Evolutionary conservation across 1,140 invertebrate genomes (phyloP).

Genomic region (Leucophenga varia): DNA sequence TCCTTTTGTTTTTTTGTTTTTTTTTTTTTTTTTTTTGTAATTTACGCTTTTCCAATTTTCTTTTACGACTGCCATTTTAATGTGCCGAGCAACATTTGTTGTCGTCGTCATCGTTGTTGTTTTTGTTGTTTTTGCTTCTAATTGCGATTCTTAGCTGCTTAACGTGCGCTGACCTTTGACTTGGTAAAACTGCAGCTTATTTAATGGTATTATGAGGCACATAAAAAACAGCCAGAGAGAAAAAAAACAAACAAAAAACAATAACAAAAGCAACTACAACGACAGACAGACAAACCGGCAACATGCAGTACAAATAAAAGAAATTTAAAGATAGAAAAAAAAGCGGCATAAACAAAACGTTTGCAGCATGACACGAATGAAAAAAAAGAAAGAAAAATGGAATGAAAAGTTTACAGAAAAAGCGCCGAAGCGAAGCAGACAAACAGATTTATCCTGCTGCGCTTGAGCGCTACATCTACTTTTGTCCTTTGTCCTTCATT

Average conservation of each 20-base stretch:
- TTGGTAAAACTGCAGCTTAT: constrained; percentile 27
- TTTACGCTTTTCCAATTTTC: too few species aligned
- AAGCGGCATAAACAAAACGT: constrained; percentile 21
- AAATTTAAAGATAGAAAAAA: neutral
- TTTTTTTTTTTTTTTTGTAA: too few species aligned
- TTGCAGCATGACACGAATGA: constrained; percentile 47
- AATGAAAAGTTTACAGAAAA: too few species aligned
- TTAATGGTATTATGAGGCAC: constrained; percentile 46
- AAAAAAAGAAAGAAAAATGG: constrained; percentile 22
- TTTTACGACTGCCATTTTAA: too few species aligned
- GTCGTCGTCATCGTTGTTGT: too few species aligned
- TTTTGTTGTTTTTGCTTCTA: constrained; percentile 18
- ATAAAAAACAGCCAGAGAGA: constrained; percentile 6
- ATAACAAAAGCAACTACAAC: constrained; percentile 39
- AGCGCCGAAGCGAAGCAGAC: too few species aligned
- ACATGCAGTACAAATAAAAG: constrained; percentile 12
- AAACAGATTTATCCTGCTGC: constrained; percentile 43
- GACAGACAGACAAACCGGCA: constrained; percentile 52
- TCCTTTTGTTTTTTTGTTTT: constrained; percentile 10
- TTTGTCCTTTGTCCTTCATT: constrained; percentile 27
- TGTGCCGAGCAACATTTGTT: too few species aligned
- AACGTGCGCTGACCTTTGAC: constrained; percentile 51
- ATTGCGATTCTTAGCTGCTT: constrained; percentile 48
- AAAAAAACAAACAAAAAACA: constrained; percentile 21
- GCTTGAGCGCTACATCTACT: constrained; percentile 35